A percentile compares a stretch with the other conserved stretches of the same genome.
Conservation (phyloP, 2,888 invertebrate species). For the Tiliacea citrago region DNA sequence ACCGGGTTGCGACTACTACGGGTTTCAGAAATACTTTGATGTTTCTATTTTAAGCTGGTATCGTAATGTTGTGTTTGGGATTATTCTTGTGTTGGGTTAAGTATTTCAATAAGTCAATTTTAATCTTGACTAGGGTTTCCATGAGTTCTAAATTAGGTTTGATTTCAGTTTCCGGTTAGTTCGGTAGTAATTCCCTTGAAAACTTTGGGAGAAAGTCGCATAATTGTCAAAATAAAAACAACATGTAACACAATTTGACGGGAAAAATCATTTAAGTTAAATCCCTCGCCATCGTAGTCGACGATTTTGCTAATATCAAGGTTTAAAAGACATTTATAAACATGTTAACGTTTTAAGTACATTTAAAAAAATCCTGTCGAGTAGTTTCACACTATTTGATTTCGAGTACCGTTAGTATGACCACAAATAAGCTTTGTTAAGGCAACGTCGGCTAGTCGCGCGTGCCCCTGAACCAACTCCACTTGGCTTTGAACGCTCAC, state of each 20-base stretch:
- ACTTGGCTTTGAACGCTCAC: conserved; percentile 67
- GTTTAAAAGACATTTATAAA: no score
- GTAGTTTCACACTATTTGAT: background rate
- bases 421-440: conserved; percentile 82
- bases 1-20: conserved; percentile 61
- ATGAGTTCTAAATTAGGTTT: no score
- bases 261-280: no score
- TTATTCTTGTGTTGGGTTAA: background rate
- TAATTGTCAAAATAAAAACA: no score
- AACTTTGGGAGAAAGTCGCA: no score
- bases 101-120: no score
- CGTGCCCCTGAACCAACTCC: conserved; percentile 59
- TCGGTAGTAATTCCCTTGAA: background rate
- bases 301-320: no score
- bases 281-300: no score
- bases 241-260: no score
- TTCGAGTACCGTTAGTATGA: conserved; percentile 68
- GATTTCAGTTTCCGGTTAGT: background rate
- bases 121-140: no score
- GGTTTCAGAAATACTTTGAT: background rate
- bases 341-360: no score
- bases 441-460: conserved; percentile 58
- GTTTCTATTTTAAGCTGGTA: background rate
- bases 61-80: background rate
- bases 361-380: conserved; percentile 3